Conservation (phyloP, 2,888 invertebrate genomes). For the Brachylomia viminalis region DNA sequence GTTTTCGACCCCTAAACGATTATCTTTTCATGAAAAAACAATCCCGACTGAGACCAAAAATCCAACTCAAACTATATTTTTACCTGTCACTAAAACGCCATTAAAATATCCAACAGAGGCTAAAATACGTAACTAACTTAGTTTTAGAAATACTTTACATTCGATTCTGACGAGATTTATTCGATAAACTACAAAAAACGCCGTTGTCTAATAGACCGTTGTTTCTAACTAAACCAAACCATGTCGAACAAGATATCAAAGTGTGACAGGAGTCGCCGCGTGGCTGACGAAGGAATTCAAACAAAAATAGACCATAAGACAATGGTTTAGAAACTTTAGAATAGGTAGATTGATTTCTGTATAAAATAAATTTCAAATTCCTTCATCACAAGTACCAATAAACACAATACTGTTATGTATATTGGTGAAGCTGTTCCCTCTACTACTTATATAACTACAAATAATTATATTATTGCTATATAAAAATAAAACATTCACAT, state of each 20-base stretch:
- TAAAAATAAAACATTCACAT: conserved; percentile 82
- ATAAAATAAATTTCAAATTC: conserved; percentile 66
- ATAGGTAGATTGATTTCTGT: not conserved
- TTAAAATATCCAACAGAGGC: not conserved
- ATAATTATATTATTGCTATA: conserved; percentile 72
- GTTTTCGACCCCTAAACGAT: not conserved
- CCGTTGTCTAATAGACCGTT: conserved; percentile 28
- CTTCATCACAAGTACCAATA: conserved; percentile 71
- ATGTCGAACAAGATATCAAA: conserved; percentile 65
- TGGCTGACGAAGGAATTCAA: conserved; percentile 71
- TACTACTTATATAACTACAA: conserved; percentile 78
- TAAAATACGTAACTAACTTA: not conserved
- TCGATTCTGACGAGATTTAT: not conserved
- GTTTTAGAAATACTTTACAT: not conserved
- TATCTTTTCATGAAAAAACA: not conserved
- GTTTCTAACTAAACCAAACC: conserved; percentile 40
- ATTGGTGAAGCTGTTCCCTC: conserved; percentile 80
- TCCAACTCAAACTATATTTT: not conserved
- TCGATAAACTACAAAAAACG: conserved; percentile 14
- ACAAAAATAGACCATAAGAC: conserved; percentile 40
- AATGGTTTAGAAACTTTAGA: not conserved
- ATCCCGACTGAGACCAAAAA: not conserved
- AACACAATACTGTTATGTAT: conserved; percentile 64
- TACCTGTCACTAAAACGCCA: not conserved
- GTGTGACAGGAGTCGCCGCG: conserved; percentile 77